Percentiles rank a stretch among this genome's conserved stretches.
phyloP scores from a whole-genome alignment of 2,888 invertebrate species.

The Tiliacea aurago region DNA sequence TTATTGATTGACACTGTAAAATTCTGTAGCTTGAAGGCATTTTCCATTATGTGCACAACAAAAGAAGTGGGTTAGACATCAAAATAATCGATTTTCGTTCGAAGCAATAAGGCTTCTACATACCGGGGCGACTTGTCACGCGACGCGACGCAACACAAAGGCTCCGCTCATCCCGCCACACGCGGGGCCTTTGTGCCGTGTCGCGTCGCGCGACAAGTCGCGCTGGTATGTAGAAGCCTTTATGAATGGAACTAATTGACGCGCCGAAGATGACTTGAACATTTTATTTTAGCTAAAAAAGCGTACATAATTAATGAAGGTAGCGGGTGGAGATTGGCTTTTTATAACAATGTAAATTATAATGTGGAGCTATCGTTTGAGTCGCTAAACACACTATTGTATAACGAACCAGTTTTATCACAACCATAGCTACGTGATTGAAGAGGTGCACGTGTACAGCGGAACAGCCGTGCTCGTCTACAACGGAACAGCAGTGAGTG shows the following conservation, averaged over 20 bases:
- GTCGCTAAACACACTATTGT: neutral
- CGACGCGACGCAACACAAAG: too few species aligned
- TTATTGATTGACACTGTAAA: neutral
- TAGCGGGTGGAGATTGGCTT: conserved; percentile 4
- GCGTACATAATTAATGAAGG: conserved; percentile 35
- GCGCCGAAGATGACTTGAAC: conserved; percentile 40
- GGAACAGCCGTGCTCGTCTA: neutral
- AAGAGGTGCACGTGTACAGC: neutral
- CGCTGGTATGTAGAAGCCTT: too few species aligned
- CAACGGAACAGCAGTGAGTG: neutral
- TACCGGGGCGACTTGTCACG: too few species aligned
- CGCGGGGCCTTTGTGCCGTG: too few species aligned
- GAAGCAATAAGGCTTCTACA: too few species aligned
- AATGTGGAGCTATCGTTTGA: conserved; percentile 9
- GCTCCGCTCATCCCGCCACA: too few species aligned
- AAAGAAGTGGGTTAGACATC: conserved; percentile 37
- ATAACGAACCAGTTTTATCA: conserved; percentile 10
- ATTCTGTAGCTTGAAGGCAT: neutral
- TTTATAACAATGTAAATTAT: conserved; percentile 37
- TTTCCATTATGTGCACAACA: conserved; percentile 30
- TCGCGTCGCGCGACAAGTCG: too few species aligned
- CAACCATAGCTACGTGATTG: neutral
- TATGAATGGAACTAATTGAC: conserved; percentile 39
- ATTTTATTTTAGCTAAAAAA: conserved; percentile 39
- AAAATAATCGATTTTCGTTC: conserved; percentile 49